These are phyloP conservation scores for Eupithecia dodoneata DNA, from an alignment of 2,888 invertebrate species.

Conservation along the genomic window DNA sequence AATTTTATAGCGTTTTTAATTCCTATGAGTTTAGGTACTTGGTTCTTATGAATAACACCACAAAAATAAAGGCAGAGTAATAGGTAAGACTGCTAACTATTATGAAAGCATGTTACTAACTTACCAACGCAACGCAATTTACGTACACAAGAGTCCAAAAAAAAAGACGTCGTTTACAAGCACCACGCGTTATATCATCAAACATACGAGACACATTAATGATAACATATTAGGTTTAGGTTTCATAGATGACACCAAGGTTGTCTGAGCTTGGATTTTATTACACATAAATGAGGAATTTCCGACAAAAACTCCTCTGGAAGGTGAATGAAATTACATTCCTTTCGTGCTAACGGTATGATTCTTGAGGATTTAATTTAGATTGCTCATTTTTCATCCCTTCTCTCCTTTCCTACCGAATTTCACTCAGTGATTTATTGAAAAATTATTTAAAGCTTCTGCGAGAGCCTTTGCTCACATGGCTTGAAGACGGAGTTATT, in stretches of 20 bases:
- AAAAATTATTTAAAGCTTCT: not conserved
- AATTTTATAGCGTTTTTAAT: no score
- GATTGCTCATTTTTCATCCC: not conserved
- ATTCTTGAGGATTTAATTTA: not conserved
- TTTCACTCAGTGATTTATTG: not conserved
- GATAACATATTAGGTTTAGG: not conserved
- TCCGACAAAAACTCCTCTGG: not conserved
- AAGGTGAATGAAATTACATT: not conserved
- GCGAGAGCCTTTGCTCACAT: not conserved
- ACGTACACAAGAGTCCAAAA: not conserved
- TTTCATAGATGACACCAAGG: not conserved
- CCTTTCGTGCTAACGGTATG: not conserved
- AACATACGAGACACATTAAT: not conserved
- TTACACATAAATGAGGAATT: not conserved
- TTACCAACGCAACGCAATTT: no score
- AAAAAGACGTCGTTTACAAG: not conserved
- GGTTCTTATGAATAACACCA: no score
- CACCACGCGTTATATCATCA: not conserved
- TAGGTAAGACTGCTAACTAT: no score
- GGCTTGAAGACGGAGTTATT: not conserved
- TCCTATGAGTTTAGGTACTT: no score
- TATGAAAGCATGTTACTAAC: no score
- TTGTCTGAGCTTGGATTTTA: not conserved
- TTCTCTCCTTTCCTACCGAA: not conserved
- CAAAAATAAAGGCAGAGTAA: no score